Conservation (phyloP, 2,113 vertebrate species). For the Chamaea fasciata region DNA sequence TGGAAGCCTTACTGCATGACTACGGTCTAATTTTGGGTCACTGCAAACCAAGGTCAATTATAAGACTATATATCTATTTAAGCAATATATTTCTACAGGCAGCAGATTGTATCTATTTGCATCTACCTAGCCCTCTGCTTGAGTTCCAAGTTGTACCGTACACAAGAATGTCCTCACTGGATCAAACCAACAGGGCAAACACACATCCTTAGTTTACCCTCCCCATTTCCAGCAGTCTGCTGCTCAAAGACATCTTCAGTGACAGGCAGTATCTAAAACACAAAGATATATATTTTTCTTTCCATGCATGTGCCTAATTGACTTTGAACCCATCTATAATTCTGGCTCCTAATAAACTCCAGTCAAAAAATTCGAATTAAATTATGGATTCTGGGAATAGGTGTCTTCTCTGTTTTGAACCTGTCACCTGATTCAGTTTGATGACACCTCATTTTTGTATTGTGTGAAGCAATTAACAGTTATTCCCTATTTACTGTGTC, state of each 20-base stretch:
- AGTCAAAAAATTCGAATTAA: neutral
- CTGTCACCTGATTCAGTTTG: neutral
- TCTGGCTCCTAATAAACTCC: neutral
- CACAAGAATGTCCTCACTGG: neutral
- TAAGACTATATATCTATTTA: neutral
- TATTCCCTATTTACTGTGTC: neutral
- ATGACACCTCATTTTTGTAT: neutral
- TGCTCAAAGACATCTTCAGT: slow-evolving; percentile 21
- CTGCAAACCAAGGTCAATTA: neutral
- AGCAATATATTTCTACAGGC: neutral
- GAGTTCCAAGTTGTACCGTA: neutral
- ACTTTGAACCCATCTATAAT: neutral
- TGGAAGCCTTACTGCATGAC: neutral
- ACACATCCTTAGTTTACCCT: slow-evolving; percentile 5
- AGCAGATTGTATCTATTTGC: neutral
- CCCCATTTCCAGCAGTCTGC: slow-evolving; percentile 18
- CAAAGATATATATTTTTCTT: neutral
- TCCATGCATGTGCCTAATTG: neutral
- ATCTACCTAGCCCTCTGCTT: neutral
- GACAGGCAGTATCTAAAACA: slow-evolving; percentile 17
- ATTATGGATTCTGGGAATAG: neutral
- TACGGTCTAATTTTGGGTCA: neutral
- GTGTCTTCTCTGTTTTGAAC: neutral
- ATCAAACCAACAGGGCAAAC: neutral
- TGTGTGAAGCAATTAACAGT: neutral